Evolutionary conservation across 2,888 invertebrate species (phyloP), one percentile per base, ranked within the genome.

Genomic region (Philereme vetulata): DNA sequence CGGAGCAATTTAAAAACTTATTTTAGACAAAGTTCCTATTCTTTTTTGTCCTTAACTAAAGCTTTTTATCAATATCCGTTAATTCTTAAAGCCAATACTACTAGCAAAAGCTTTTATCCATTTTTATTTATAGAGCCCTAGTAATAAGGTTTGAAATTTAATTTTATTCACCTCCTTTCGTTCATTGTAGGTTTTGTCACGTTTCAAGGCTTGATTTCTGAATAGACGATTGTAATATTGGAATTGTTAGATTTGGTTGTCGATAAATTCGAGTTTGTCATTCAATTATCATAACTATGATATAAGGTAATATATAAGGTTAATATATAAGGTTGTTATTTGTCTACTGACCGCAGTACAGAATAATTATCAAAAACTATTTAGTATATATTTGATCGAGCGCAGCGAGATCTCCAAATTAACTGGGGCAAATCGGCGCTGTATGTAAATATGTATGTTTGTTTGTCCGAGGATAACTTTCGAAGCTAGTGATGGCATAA

Each of bases 121-220:
- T 10, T 42, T 10, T 42, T 9, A 8, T 0, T 21, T 21, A 42
- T 42, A 42, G 10, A 32, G 6, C 4, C 9, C 45, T 21, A 47
- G 47, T 47, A 47, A 47, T 34, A 34, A 47, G 47, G 34, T 47
- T 47, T 4, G 34, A 33, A 47, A 9, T 33, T 47, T 47, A 47
- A 47, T 34, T 47, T 47, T n/a, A 8, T 47, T 34, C 47, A 8
- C 4, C 7, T 45, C 21, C 45, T 45, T 53, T 48, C 45, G 43
- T 44, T 52, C 64, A 66, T 72, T 68, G 68, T 53, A 60, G 65
- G 62, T 62, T 70, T 72, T 60, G 75, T 72, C 74, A 75, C 75
- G 74, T 75, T 72, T 71, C 66, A 59, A 66, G 65, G 53, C 65
- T 61, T 65, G 60, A 47, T 56, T 34, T 34, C 33, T 40, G 57